Evolutionary conservation across 2,113 vertebrate species (phyloP).

Genomic region (Rhea pennata): DNA sequence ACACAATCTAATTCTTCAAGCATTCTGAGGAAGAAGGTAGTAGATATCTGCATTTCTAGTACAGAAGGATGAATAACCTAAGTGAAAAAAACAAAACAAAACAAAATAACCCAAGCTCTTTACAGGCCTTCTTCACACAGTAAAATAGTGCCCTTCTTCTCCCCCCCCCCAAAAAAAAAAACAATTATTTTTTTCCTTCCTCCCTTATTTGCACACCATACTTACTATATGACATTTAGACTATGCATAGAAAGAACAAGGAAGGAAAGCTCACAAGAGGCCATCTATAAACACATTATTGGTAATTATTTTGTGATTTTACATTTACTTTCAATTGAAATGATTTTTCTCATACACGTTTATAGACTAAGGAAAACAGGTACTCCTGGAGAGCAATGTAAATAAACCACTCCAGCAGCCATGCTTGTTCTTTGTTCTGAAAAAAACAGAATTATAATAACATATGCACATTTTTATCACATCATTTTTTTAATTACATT

Average conservation of each 20-base stretch:
- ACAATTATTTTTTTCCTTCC: neutral
- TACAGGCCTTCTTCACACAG: neutral
- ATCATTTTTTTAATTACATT: constrained; percentile 1
- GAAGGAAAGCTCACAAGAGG: neutral
- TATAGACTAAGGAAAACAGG: neutral
- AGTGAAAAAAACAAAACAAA: neutral
- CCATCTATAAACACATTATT: neutral
- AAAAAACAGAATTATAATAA: neutral
- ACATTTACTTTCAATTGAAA: neutral
- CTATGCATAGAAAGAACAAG: neutral
- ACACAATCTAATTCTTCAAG: neutral
- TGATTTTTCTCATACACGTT: neutral
- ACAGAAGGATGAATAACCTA: neutral
- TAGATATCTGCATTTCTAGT: neutral
- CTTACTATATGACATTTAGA: neutral
- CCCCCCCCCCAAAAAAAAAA: neutral
- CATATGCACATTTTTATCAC: neutral
- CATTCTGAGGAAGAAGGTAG: neutral
- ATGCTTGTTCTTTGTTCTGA: constrained; percentile 28
- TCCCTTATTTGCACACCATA: neutral
- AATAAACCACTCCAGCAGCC: neutral
- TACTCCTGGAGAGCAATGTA: neutral
- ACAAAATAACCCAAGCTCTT: neutral
- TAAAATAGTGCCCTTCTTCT: neutral
- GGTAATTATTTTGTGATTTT: neutral